phyloP scores from a whole-genome alignment of 2,797 vertebrate species.

The Rhynchonycteris naso region DNA sequence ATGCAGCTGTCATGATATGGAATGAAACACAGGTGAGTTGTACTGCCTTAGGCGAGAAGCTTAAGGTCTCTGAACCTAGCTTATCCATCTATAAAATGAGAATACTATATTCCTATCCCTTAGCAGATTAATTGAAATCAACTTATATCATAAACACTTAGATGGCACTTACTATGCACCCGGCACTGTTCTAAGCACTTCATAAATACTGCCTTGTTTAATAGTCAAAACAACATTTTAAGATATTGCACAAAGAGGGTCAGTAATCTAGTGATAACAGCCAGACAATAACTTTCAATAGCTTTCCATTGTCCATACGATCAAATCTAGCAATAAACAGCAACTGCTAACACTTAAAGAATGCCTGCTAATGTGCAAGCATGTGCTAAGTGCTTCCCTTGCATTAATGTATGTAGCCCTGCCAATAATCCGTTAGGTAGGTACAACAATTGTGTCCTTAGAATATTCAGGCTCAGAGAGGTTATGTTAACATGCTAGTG shows the following conservation, averaged over 20 bases:
- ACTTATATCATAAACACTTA: neutral
- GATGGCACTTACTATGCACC: neutral
- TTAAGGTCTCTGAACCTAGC: constrained; percentile 26
- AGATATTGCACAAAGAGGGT: neutral
- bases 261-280: neutral
- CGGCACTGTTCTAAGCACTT: neutral
- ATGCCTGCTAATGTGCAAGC: too few species aligned
- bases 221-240: neutral
- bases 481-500: neutral
- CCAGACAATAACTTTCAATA: neutral
- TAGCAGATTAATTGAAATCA: neutral
- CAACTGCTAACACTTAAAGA: neutral
- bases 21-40: neutral
- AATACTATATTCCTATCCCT: neutral
- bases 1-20: neutral
- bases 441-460: neutral
- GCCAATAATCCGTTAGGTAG: neutral
- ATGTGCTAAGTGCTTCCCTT: neutral
- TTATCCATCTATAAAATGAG: neutral
- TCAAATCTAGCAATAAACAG: neutral
- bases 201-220: neutral
- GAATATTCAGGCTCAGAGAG: neutral
- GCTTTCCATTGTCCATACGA: neutral
- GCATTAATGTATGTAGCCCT: neutral
- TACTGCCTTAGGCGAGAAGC: neutral